Conservation (phyloP, 2,888 invertebrate species). For the Euphydryas editha region DNA sequence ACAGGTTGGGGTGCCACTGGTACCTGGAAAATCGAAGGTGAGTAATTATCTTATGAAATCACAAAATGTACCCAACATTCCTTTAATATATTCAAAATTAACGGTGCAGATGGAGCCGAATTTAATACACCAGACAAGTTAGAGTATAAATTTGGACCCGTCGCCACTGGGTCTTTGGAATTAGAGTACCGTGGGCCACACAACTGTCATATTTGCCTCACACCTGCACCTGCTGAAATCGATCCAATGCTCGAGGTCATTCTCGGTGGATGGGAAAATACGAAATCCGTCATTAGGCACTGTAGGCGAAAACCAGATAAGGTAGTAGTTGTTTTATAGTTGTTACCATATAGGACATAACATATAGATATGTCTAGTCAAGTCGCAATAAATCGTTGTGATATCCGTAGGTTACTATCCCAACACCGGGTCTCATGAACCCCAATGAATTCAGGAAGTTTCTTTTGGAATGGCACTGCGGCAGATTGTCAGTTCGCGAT, state of each 20-base stretch:
- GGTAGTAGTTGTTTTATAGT: constrained; percentile 66
- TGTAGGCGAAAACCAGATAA: constrained; percentile 86
- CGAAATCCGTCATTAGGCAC: constrained; percentile 85
- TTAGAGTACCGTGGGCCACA: constrained; percentile 85
- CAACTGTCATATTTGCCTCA: constrained; percentile 86
- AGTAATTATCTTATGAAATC: constrained; percentile 32
- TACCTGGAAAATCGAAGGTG: constrained; percentile 92
- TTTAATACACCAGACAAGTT: constrained; percentile 83
- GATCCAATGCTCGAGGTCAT: constrained; percentile 87
- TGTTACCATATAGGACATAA: neutral
- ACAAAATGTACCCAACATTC: constrained; percentile 79
- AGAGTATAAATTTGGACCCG: constrained; percentile 84
- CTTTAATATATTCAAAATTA: constrained; percentile 60
- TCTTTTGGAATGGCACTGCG: constrained; percentile 83
- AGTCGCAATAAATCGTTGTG: constrained; percentile 45
- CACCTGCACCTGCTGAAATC: constrained; percentile 79
- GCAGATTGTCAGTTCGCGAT: constrained; percentile 78
- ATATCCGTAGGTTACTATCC: constrained; percentile 80
- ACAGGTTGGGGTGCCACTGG: constrained; percentile 94
- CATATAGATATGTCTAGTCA: neutral
- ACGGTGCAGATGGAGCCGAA: constrained; percentile 79
- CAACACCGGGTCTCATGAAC: constrained; percentile 83
- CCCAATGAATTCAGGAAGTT: constrained; percentile 83
- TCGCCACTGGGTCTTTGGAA: constrained; percentile 78
- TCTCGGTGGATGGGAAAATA: constrained; percentile 88